These are phyloP conservation scores for Argyrosomus regius DNA, from an alignment of 2,797 vertebrate genomes.

Conservation along the genomic window DNA sequence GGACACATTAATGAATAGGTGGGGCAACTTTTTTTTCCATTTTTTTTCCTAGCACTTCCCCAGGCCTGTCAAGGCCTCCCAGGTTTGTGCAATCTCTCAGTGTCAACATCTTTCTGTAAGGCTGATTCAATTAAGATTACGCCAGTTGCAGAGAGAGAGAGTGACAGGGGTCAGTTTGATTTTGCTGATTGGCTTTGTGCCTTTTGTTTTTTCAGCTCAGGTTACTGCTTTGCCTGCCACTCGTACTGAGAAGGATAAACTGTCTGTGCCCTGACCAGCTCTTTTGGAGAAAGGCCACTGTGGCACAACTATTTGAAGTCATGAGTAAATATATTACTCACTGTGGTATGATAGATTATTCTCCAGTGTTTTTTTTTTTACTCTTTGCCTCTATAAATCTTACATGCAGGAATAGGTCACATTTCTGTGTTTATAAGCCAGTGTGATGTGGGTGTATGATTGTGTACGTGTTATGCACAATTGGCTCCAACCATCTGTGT, in stretches of 20 bases:
- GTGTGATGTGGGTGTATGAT: neutral
- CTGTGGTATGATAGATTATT: conserved; percentile 57
- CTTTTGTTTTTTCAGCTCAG: conserved; percentile 79
- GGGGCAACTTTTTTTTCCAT: conserved; percentile 85
- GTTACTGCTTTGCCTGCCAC: conserved; percentile 75
- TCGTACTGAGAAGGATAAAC: conserved; percentile 57
- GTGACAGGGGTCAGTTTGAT: conserved; percentile 93
- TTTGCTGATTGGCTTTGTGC: conserved; percentile 85
- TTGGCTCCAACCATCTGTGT: neutral
- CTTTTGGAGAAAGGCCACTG: conserved; percentile 55
- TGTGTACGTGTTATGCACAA: conserved; percentile 4
- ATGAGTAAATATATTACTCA: conserved; percentile 66
- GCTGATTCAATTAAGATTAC: conserved; percentile 99
- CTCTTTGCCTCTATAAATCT: conserved; percentile 11
- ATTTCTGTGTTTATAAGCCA: conserved; percentile 6
- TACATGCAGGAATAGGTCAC: conserved; percentile 13
- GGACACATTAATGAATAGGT: conserved; percentile 95
- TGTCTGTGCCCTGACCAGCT: conserved; percentile 56
- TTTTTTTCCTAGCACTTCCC: conserved; percentile 79
- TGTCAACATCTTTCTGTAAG: conserved; percentile 95
- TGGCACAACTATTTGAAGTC: conserved; percentile 60
- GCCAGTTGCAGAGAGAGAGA: conserved; percentile 86
- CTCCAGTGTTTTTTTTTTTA: conserved; percentile 9
- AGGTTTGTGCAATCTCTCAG: conserved; percentile 97
- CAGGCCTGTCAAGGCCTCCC: conserved; percentile 92